These are phyloP conservation scores for Yponomeuta sedellus DNA, from an alignment of 2,888 invertebrate genomes.

Conservation along the genomic window DNA sequence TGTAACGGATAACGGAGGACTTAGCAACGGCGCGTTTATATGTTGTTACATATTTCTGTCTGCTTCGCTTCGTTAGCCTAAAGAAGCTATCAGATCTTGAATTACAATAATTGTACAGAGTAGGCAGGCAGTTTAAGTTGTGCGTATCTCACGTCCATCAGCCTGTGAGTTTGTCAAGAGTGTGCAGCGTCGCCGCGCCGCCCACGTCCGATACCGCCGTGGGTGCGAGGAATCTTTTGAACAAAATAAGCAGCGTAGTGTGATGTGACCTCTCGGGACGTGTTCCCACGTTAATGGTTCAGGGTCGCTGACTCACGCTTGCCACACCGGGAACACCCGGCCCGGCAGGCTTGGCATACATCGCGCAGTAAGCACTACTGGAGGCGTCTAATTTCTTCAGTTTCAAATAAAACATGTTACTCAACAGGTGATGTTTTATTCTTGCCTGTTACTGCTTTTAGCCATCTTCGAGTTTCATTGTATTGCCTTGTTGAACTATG, in stretches of 20 bases:
- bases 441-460: neutral
- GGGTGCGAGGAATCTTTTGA: conserved; percentile 20
- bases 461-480: neutral
- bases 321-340: conserved; percentile 62
- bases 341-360: conserved; percentile 43
- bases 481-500: neutral
- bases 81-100: neutral
- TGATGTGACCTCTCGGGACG: conserved; percentile 31
- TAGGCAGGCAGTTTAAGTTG: neutral
- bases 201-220: conserved; percentile 13
- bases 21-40: neutral
- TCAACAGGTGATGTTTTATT: neutral
- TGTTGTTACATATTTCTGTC: neutral
- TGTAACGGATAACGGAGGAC: neutral
- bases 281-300: conserved; percentile 53
- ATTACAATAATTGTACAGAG: neutral
- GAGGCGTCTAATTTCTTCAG: conserved; percentile 26
- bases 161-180: conserved; percentile 6
- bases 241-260: conserved; percentile 18
- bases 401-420: neutral
- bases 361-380: conserved; percentile 28
- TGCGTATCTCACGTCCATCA: conserved; percentile 11
- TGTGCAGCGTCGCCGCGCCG: neutral
- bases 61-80: neutral
- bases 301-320: conserved; percentile 56